Percentiles rank a stretch among this genome's conserved stretches.
These are phyloP conservation scores for Papilio dardanus DNA, from an alignment of 1,140 invertebrate species.

Conservation along the genomic window DNA sequence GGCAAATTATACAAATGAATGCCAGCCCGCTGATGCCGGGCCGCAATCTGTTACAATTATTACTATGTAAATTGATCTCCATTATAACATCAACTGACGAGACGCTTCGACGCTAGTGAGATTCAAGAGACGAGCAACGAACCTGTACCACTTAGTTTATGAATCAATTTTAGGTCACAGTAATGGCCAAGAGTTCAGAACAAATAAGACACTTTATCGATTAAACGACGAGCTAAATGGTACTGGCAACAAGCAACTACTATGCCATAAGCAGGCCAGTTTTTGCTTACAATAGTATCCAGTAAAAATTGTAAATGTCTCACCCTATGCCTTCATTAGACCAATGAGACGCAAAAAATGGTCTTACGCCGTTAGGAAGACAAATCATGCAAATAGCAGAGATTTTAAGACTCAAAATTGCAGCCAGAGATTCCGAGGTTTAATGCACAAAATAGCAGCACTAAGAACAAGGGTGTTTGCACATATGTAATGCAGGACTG, in stretches of 20 bases:
- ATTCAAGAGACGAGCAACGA: slow-evolving; percentile 19
- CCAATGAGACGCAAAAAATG: too few species aligned
- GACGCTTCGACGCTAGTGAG: slow-evolving; percentile 40
- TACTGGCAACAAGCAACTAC: too few species aligned
- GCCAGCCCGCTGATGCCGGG: neutral
- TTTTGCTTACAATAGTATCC: neutral
- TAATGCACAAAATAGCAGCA: slow-evolving; percentile 28
- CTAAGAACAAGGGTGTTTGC: neutral
- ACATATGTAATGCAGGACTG: slow-evolving; percentile 1
- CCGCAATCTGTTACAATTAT: slow-evolving; percentile 59
- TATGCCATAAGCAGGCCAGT: neutral
- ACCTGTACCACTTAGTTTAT: neutral
- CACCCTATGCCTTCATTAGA: too few species aligned
- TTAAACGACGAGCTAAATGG: too few species aligned
- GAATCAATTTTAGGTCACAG: too few species aligned
- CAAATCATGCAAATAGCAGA: neutral
- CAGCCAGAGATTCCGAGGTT: neutral
- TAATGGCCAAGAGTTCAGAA: too few species aligned
- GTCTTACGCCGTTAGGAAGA: too few species aligned
- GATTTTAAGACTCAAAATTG: neutral
- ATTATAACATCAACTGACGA: slow-evolving; percentile 31
- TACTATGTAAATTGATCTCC: slow-evolving; percentile 63
- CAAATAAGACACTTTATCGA: too few species aligned
- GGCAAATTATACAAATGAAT: slow-evolving; percentile 36
- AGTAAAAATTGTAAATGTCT: neutral